phyloP scores from a whole-genome alignment of 1,140 invertebrate genomes.

The Drosophila arizonae region DNA sequence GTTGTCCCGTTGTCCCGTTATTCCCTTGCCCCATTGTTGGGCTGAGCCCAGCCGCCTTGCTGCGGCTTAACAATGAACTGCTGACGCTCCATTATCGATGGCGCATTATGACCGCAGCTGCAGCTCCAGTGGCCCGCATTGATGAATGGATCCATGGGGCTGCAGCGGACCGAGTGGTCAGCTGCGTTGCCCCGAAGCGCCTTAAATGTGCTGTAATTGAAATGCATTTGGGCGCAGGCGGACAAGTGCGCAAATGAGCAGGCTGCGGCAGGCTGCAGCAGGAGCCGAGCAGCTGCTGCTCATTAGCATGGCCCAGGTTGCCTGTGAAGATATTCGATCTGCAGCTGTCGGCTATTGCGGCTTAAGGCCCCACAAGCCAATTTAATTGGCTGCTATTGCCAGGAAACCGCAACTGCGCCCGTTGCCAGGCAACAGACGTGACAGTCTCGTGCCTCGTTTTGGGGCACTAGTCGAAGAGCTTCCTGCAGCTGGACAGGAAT shows the following conservation, averaged over 20 bases:
- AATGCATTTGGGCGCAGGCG: conserved; percentile 71
- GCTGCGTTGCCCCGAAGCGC: conserved; percentile 35
- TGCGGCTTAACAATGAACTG: conserved; percentile 57
- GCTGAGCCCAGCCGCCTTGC: not conserved
- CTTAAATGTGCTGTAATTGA: conserved; percentile 78
- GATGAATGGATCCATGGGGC: conserved; percentile 58
- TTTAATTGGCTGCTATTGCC: conserved; percentile 58
- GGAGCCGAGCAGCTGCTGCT: conserved; percentile 3
- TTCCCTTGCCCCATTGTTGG: not conserved
- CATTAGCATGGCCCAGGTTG: conserved; percentile 13
- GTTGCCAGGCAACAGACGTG: conserved; percentile 16
- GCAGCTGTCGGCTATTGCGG: conserved; percentile 12
- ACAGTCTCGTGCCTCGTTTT: not conserved
- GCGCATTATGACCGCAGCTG: conserved; percentile 7
- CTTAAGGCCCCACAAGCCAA: conserved; percentile 37
- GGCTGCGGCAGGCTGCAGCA: conserved; percentile 24
- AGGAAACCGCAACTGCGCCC: not conserved
- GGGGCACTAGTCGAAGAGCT: not conserved
- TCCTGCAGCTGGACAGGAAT: conserved; percentile 4
- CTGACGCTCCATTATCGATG: conserved; percentile 63
- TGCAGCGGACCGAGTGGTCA: not conserved
- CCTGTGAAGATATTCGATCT: conserved; percentile 18
- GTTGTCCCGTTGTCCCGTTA: conserved; percentile 14
- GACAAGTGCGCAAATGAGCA: conserved; percentile 41
- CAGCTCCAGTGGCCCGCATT: conserved; percentile 16